Percentiles rank a stretch among this genome's conserved stretches.
Evolutionary conservation across 2,888 invertebrate genomes (phyloP).

Genomic region (Pardosa pseudoannulata): DNA sequence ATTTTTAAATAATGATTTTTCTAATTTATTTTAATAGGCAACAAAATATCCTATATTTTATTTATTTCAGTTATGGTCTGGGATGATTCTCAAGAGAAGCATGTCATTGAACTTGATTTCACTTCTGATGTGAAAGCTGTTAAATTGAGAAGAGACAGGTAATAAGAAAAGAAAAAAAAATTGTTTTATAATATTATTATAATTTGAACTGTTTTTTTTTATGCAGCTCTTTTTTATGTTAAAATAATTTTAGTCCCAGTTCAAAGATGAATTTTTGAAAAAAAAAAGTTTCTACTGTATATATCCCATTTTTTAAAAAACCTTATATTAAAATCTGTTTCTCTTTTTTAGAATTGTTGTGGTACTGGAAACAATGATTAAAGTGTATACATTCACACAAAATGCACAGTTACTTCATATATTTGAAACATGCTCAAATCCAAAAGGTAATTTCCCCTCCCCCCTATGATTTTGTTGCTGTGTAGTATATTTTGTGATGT

Average conservation of each 20-base stretch:
- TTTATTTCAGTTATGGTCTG: constrained; percentile 89
- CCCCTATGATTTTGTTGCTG: no score
- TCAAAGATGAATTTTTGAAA: no score
- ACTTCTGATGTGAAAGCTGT: constrained; percentile 95
- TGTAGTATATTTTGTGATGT: no score
- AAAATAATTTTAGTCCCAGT: no score
- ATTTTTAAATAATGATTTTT: no score
- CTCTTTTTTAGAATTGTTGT: constrained; percentile 87
- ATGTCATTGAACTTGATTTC: constrained; percentile 95
- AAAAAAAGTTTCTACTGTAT: no score
- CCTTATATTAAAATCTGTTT: no score
- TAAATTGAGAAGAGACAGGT: constrained; percentile 90
- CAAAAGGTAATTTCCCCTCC: constrained; percentile 84
- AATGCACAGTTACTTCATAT: constrained; percentile 96
- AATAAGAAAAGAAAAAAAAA: constrained; percentile 17
- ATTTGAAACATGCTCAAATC: constrained; percentile 96
- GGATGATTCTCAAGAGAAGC: constrained; percentile 97
- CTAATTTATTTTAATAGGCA: no score
- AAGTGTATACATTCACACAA: constrained; percentile 98
- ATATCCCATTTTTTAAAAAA: no score
- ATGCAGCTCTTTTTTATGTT: no score
- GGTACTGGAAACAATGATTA: constrained; percentile 94
- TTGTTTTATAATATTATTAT: no score
- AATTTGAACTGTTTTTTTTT: no score
- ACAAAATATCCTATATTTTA: not conserved